Percentiles rank a stretch among this genome's conserved stretches.
Evolutionary conservation across 2,888 invertebrate species (phyloP).

Genomic region (Euclidia mi): DNA sequence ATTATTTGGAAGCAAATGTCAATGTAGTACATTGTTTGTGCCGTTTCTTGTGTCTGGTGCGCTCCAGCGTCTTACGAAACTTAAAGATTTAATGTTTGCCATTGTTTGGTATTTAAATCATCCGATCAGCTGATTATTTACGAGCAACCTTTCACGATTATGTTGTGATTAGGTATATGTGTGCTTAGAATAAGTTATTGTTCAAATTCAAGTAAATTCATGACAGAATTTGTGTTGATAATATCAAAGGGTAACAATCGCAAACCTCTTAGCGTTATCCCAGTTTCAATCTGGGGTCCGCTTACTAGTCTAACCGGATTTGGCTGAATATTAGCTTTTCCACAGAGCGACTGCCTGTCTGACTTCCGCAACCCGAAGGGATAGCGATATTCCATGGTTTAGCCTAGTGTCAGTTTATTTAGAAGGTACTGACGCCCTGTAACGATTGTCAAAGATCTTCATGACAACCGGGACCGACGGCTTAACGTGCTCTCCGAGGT

Average conservation of each 20-base stretch:
- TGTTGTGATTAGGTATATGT: slow-evolving; percentile 44
- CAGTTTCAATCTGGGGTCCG: too few relatives aligned
- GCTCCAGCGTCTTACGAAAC: slow-evolving; percentile 46
- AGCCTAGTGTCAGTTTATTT: too few relatives aligned
- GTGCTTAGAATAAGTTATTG: slow-evolving; percentile 48
- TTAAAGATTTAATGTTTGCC: slow-evolving; percentile 67
- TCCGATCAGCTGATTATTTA: slow-evolving; percentile 82
- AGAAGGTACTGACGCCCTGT: too few relatives aligned
- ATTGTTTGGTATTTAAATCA: slow-evolving; percentile 86
- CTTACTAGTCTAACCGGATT: too few relatives aligned
- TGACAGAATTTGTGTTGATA: background rate
- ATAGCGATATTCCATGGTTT: too few relatives aligned
- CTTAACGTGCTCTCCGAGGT: too few relatives aligned
- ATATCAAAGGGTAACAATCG: background rate
- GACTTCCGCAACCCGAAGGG: too few relatives aligned
- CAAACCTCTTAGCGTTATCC: too few relatives aligned
- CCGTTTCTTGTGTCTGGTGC: slow-evolving; percentile 49
- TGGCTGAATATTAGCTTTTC: too few relatives aligned
- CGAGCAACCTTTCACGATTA: slow-evolving; percentile 87
- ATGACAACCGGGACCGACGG: too few relatives aligned
- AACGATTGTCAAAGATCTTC: too few relatives aligned
- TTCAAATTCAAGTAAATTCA: slow-evolving; percentile 23
- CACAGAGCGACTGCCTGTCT: too few relatives aligned
- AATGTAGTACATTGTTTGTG: slow-evolving; percentile 67
- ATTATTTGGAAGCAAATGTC: slow-evolving; percentile 71